Conservation (phyloP, 2,888 invertebrate genomes). For the Neuroscelio doddi region DNA sequence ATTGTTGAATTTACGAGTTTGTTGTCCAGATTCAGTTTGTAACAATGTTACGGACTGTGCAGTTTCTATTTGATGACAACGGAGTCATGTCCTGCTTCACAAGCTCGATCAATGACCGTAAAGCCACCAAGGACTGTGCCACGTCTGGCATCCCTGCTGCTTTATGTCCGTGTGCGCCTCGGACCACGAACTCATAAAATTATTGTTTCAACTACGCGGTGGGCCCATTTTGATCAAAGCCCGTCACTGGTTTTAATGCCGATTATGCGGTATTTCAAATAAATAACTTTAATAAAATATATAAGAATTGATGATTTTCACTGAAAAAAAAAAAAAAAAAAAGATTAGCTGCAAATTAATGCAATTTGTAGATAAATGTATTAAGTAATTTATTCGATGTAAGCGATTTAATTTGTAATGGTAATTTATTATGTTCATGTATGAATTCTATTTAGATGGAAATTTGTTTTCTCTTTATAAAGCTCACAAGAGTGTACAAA, state of each 20-base stretch:
- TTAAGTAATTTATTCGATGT: no score
- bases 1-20: constrained; percentile 34
- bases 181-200: constrained; percentile 53
- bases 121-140: constrained; percentile 47
- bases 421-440: no score
- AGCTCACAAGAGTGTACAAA: no score
- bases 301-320: no score
- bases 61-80: constrained; percentile 39
- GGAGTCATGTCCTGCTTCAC: constrained; percentile 36
- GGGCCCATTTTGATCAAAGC: constrained; percentile 26
- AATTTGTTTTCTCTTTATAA: no score
- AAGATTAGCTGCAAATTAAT: no score
- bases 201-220: constrained; percentile 44
- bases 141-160: constrained; percentile 53
- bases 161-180: constrained; percentile 46
- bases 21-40: constrained; percentile 41
- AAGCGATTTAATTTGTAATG: no score
- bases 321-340: no score
- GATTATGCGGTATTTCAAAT: neutral
- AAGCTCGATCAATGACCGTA: constrained; percentile 49
- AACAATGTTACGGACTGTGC: constrained; percentile 31
- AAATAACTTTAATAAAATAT: neutral
- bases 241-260: neutral
- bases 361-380: no score
- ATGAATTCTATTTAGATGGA: no score